Conservation (phyloP, 2,888 invertebrate species). For the Tinea semifulvella region DNA sequence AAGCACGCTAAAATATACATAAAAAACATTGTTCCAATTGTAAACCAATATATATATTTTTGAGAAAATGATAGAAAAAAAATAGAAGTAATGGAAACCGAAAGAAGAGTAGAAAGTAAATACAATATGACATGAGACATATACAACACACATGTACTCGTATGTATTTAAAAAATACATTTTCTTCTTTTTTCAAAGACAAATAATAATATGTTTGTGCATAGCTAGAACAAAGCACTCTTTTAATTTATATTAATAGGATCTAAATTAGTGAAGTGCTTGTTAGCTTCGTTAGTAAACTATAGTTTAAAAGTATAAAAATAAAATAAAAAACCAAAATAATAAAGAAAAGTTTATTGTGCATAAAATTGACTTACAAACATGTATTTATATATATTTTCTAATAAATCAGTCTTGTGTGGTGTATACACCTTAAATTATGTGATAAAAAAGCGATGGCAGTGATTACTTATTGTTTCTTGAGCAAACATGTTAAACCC, state of each 20-base stretch:
- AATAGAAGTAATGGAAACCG: too few species aligned
- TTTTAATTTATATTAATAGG: too few species aligned
- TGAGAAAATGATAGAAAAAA: too few species aligned
- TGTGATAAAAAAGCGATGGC: slow-evolving; percentile 13
- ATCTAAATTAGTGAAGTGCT: too few species aligned
- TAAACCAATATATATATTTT: too few species aligned
- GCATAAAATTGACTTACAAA: slow-evolving; percentile 62
- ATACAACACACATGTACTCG: too few species aligned
- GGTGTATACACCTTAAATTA: slow-evolving; percentile 31
- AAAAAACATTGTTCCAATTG: slow-evolving; percentile 28
- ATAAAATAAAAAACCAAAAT: slow-evolving; percentile 49
- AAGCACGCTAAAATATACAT: slow-evolving; percentile 57
- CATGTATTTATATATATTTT: slow-evolving; percentile 28
- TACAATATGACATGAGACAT: too few species aligned
- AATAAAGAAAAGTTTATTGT: slow-evolving; percentile 58
- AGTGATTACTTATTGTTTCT: slow-evolving; percentile 1
- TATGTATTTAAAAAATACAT: too few species aligned
- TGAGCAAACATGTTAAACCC: not conserved
- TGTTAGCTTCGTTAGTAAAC: not conserved
- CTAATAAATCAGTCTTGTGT: slow-evolving; percentile 58
- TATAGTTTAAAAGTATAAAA: slow-evolving; percentile 14
- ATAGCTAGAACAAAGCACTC: too few species aligned
- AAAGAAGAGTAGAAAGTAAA: too few species aligned
- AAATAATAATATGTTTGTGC: too few species aligned
- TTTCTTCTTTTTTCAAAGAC: too few species aligned